phyloP scores from a whole-genome alignment of 2,113 vertebrate genomes.

The Upupa epops region DNA sequence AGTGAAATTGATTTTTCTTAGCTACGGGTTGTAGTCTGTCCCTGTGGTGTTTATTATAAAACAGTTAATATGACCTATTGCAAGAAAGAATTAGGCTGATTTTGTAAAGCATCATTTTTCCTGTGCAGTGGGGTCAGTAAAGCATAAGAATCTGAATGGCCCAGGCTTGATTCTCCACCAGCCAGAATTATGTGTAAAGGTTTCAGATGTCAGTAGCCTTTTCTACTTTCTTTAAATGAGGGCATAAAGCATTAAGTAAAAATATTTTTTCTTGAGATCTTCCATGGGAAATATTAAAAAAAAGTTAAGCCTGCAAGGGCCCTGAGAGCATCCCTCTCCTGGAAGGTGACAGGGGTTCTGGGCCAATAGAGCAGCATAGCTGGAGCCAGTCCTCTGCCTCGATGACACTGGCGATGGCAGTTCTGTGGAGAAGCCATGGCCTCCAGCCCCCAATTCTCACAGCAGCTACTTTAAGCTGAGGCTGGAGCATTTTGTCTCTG shows the following conservation, averaged over 20 bases:
- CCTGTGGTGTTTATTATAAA: constrained; percentile 34
- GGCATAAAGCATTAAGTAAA: neutral
- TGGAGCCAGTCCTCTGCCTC: too few relatives aligned
- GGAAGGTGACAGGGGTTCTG: accelerated
- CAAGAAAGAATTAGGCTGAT: constrained; percentile 25
- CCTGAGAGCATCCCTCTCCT: accelerated
- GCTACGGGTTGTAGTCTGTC: neutral
- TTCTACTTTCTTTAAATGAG: neutral
- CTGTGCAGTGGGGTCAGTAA: neutral
- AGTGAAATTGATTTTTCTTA: constrained; percentile 31
- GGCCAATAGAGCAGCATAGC: neutral
- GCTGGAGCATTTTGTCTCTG: neutral
- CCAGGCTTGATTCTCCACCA: neutral
- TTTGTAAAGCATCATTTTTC: constrained; percentile 1
- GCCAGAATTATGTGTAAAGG: neutral
- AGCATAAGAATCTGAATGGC: neutral
- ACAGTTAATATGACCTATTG: constrained; percentile 27
- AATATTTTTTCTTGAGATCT: neutral
- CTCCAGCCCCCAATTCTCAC: accelerated
- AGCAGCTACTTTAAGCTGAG: neutral
- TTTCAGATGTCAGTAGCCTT: accelerated
- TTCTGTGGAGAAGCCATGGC: accelerated
- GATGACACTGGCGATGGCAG: neutral
- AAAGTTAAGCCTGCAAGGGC: neutral
- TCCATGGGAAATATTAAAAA: neutral